Evolutionary conservation across 2,113 vertebrate species (phyloP).

Genomic region (Aix galericulata): DNA sequence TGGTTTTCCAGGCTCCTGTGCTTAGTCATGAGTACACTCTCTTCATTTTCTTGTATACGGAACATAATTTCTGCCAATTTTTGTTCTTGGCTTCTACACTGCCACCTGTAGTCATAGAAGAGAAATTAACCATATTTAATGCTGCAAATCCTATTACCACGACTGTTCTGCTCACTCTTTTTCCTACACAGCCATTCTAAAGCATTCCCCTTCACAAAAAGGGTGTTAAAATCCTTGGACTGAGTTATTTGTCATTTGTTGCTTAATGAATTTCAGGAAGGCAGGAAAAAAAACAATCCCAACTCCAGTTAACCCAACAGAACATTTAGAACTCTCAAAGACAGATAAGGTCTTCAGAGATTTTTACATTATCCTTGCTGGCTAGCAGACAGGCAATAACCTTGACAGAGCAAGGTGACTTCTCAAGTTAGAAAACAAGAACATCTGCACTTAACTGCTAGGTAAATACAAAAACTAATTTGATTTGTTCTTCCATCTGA

Average conservation of each 20-base stretch:
- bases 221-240: not conserved
- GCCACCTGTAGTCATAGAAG: constrained; percentile 81
- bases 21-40: constrained; percentile 72
- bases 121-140: constrained; percentile 70
- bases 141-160: constrained; percentile 31
- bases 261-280: not conserved
- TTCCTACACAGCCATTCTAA: not conserved
- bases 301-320: not conserved
- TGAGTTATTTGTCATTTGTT: not conserved
- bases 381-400: not conserved
- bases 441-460: not conserved
- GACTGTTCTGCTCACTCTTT: not conserved
- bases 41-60: constrained; percentile 64
- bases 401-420: not conserved
- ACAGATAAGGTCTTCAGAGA: not conserved
- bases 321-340: not conserved
- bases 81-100: constrained; percentile 77
- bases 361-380: not conserved
- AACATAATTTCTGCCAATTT: constrained; percentile 71
- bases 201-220: not conserved
- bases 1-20: constrained; percentile 76
- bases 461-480: not conserved
- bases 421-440: not conserved
- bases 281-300: not conserved
- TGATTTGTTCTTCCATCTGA: not conserved